phyloP scores from a whole-genome alignment of 2,797 vertebrate species.

The Anisognathus igniventris region DNA sequence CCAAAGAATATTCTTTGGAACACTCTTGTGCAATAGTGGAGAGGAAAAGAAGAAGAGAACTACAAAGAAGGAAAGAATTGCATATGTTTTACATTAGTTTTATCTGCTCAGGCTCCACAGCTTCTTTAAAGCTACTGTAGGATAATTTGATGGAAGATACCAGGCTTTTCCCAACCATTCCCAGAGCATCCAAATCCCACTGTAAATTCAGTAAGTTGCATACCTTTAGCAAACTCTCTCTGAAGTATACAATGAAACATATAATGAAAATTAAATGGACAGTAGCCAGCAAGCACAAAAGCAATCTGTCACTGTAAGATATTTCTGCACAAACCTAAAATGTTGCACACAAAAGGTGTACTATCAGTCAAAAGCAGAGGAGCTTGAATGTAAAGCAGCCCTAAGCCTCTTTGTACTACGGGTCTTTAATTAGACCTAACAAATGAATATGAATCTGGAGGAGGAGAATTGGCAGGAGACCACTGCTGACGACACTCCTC shows the following conservation, averaged over 20 bases:
- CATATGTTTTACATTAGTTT: neutral
- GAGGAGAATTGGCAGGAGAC: slow-evolving; percentile 44
- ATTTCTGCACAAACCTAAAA: slow-evolving; percentile 8
- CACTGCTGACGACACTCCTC: neutral
- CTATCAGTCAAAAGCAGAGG: slow-evolving; percentile 34
- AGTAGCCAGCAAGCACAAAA: slow-evolving; percentile 21
- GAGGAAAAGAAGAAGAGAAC: neutral
- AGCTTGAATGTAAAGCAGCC: neutral
- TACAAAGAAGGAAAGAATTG: neutral
- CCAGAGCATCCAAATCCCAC: neutral
- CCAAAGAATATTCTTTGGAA: neutral
- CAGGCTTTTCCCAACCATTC: neutral
- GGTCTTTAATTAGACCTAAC: slow-evolving; percentile 58
- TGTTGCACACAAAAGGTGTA: slow-evolving; percentile 34
- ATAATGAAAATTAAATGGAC: neutral
- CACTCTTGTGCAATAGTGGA: neutral
- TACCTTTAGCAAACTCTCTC: neutral
- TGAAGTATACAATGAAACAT: neutral
- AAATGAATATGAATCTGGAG: slow-evolving; percentile 42
- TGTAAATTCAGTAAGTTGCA: neutral
- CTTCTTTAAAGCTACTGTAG: neutral
- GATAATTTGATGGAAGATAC: neutral
- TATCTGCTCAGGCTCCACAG: neutral
- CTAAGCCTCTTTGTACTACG: neutral
- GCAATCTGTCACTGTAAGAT: neutral